phyloP scores from a whole-genome alignment of 2,888 invertebrate genomes.

The Papilio protenor region DNA sequence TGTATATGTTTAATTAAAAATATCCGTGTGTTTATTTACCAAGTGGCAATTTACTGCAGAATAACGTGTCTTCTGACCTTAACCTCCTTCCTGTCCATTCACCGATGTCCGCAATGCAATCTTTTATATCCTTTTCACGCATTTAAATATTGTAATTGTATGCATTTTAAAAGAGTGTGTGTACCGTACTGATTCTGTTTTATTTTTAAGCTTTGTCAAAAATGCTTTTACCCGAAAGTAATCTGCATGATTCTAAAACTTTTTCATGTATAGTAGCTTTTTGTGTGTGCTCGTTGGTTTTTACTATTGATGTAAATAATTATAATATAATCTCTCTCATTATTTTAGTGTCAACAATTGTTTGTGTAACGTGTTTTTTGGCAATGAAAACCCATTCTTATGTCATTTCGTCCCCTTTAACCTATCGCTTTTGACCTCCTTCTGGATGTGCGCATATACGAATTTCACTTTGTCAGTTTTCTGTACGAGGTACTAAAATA shows the following conservation, averaged over 20 bases:
- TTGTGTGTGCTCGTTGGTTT: too few species aligned
- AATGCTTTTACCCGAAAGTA: too few species aligned
- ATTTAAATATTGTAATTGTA: background rate
- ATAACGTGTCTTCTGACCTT: background rate
- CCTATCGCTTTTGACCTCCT: background rate
- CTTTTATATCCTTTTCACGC: background rate
- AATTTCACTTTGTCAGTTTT: background rate
- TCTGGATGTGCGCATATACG: background rate
- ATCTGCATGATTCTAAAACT: too few species aligned
- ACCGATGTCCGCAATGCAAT: constrained; percentile 2
- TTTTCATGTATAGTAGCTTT: too few species aligned
- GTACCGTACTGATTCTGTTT: background rate
- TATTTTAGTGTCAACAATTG: background rate
- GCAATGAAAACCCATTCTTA: background rate
- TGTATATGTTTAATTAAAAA: background rate
- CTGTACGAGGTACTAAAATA: too few species aligned
- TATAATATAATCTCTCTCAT: background rate
- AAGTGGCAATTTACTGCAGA: background rate
- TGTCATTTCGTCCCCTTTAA: background rate
- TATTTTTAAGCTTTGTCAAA: background rate
- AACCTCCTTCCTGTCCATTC: constrained; percentile 13
- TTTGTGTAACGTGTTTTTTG: background rate
- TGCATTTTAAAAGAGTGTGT: background rate
- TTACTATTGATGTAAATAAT: too few species aligned
- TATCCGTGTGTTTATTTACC: background rate